phyloP scores from a whole-genome alignment of 2,797 vertebrate genomes.

The Ctenopoma multispine region DNA sequence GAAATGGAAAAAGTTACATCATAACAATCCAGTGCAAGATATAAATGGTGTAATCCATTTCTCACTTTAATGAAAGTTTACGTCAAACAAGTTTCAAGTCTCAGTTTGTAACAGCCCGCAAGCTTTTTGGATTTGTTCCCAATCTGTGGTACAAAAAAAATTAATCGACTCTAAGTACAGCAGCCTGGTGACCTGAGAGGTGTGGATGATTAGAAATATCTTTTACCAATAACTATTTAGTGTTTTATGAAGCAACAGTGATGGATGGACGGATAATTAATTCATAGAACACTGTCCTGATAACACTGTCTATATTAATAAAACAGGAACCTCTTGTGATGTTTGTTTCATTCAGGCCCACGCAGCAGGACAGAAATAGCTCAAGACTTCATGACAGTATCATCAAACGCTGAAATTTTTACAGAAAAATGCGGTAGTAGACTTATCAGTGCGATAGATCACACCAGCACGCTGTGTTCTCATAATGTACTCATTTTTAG shows the following conservation, averaged over 20 bases:
- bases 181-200: not conserved
- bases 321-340: constrained; percentile 46
- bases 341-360: constrained; percentile 75
- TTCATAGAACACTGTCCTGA: constrained; percentile 40
- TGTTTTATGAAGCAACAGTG: constrained; percentile 1
- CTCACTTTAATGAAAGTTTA: not conserved
- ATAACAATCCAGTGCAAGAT: not conserved
- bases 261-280: constrained; percentile 37
- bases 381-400: constrained; percentile 55
- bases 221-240: constrained; percentile 1
- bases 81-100: not conserved
- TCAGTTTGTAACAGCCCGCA: not conserved
- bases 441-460: constrained; percentile 38
- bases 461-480: constrained; percentile 3
- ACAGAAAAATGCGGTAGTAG: constrained; percentile 46
- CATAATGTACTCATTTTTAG: not conserved
- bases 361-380: constrained; percentile 68
- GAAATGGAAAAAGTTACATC: not conserved
- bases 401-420: constrained; percentile 64
- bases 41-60: not conserved
- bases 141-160: constrained; percentile 6
- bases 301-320: constrained; percentile 54
- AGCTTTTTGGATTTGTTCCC: constrained; percentile 13
- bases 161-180: not conserved
- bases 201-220: constrained; percentile 14